Evolutionary conservation across 2,113 vertebrate species (phyloP).

Genomic region (Boulengerochromis microlepis): DNA sequence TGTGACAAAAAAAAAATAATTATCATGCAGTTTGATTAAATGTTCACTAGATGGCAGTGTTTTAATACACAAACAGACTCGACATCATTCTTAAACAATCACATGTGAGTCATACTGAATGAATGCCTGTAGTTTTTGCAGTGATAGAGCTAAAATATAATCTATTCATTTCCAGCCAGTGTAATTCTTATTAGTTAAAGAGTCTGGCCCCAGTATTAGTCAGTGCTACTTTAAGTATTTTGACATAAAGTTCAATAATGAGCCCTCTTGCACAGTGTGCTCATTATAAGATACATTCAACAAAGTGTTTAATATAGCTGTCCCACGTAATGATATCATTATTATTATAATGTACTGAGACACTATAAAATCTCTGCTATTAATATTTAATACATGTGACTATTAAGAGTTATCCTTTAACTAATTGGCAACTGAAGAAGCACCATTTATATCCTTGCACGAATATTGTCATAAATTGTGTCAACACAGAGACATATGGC

Average conservation of each 20-base stretch:
- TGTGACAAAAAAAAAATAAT: not conserved
- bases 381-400: not conserved
- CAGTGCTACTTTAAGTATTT: not conserved
- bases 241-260: not conserved
- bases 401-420: not conserved
- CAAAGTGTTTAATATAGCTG: not conserved
- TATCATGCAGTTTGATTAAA: not conserved
- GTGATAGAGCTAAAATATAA: not conserved
- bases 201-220: not conserved
- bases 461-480: not conserved
- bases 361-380: not conserved
- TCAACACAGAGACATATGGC: constrained; percentile 25
- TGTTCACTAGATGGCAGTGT: constrained; percentile 43
- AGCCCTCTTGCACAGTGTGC: not conserved
- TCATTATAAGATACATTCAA: not conserved
- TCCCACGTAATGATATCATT: not conserved
- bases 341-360: not conserved
- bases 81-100: not conserved
- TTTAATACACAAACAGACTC: not conserved
- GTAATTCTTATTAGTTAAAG: not conserved
- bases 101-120: not conserved
- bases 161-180: not conserved
- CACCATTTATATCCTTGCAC: not conserved
- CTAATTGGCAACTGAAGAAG: not conserved
- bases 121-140: not conserved